These are phyloP conservation scores for Agonopterix alstromeriana DNA, from an alignment of 2,888 invertebrate genomes.

Conservation along the genomic window DNA sequence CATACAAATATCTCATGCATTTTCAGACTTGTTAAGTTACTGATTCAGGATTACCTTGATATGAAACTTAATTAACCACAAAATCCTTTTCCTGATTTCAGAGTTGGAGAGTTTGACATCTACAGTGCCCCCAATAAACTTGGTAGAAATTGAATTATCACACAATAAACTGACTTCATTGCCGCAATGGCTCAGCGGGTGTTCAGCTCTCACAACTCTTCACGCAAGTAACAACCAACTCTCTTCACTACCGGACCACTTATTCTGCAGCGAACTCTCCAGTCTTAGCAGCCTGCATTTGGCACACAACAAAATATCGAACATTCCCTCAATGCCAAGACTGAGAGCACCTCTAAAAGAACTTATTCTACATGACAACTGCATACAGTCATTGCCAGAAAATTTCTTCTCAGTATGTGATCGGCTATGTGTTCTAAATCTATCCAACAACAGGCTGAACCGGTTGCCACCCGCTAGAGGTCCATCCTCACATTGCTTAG, in stretches of 20 bases:
- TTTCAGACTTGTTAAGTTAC: too few species aligned
- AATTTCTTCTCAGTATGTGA: conserved; percentile 84
- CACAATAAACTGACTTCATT: conserved; percentile 84
- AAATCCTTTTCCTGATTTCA: conserved; percentile 49
- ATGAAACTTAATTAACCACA: too few species aligned
- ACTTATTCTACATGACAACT: conserved; percentile 86
- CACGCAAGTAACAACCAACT: conserved; percentile 86
- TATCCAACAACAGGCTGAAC: conserved; percentile 86
- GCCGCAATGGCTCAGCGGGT: conserved; percentile 87
- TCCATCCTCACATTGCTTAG: conserved; percentile 78
- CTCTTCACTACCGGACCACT: conserved; percentile 81
- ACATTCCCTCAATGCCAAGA: conserved; percentile 83
- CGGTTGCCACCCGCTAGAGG: conserved; percentile 80
- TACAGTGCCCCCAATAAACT: conserved; percentile 81
- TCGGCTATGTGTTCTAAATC: conserved; percentile 82
- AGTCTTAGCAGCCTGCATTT: conserved; percentile 84
- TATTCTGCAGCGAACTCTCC: conserved; percentile 85
- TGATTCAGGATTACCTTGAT: too few species aligned
- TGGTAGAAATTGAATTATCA: conserved; percentile 87
- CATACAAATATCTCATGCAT: too few species aligned
- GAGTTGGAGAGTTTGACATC: conserved; percentile 84
- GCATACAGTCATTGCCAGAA: conserved; percentile 83
- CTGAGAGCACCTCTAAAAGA: conserved; percentile 80
- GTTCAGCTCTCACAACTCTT: conserved; percentile 82
- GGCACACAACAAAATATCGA: conserved; percentile 85